A percentile compares a stretch with the other conserved stretches of the same genome.
Conservation (phyloP, 2,888 invertebrate genomes). For the Lymantria monacha region DNA sequence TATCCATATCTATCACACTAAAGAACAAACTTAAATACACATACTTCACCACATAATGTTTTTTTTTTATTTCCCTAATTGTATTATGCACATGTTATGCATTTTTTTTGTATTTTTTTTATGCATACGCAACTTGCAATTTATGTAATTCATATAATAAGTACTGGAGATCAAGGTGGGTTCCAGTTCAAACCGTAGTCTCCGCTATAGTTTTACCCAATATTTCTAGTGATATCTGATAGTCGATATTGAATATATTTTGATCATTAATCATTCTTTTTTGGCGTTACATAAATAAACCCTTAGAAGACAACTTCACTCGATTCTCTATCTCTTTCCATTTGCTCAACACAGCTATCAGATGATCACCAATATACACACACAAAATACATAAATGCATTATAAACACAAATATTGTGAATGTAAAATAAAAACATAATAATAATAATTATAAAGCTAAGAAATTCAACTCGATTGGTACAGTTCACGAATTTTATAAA, state of each 20-base stretch:
- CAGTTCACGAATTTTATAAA: too few species aligned
- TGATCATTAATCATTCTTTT: too few species aligned
- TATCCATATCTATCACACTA: too few species aligned
- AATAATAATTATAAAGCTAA: constrained; percentile 12
- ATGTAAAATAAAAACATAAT: background rate
- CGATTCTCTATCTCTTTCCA: too few species aligned
- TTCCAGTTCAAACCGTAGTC: constrained; percentile 12
- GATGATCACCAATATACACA: background rate
- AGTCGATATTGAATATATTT: too few species aligned
- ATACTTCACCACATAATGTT: too few species aligned
- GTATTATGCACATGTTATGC: constrained; percentile 1
- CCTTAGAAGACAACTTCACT: too few species aligned
- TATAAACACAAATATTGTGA: constrained; percentile 11
- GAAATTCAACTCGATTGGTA: background rate
- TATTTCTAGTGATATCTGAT: background rate
- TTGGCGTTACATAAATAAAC: too few species aligned
- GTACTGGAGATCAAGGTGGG: constrained; percentile 48
- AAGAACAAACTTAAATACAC: too few species aligned
- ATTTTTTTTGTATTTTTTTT: too few species aligned
- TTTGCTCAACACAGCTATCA: background rate
- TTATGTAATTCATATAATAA: constrained; percentile 33
- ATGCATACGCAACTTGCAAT: too few species aligned
- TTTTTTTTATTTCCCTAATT: background rate
- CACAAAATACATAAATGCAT: constrained; percentile 21
- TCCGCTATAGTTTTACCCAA: constrained; percentile 6